phyloP scores from a whole-genome alignment of 2,888 invertebrate species.

The Belgica antarctica region DNA sequence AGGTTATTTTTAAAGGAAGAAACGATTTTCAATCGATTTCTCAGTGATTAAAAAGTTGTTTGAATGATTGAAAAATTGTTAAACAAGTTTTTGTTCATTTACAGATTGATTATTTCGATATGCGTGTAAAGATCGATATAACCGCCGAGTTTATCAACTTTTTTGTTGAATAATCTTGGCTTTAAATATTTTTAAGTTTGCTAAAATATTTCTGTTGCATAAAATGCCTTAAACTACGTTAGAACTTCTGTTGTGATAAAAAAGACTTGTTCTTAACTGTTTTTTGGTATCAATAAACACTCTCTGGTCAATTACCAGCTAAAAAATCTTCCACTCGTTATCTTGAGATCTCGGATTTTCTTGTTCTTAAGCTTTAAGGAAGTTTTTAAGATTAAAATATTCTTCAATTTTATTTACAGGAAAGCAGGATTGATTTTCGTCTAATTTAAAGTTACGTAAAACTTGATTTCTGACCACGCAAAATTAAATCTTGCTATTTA shows the following conservation, averaged over 20 bases:
- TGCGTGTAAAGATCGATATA: constrained; percentile 16
- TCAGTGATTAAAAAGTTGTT: too few relatives aligned
- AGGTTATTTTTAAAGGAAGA: not conserved
- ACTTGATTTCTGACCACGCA: constrained; percentile 28
- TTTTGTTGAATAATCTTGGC: not conserved
- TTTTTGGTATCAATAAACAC: constrained; percentile 8
- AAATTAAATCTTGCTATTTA: constrained; percentile 17
- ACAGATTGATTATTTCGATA: constrained; percentile 1
- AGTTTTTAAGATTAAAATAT: not conserved
- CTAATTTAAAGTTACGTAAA: constrained; percentile 19
- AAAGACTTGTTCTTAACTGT: constrained; percentile 8
- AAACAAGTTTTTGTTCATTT: not conserved
- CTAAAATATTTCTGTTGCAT: constrained; percentile 7
- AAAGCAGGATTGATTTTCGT: constrained; percentile 4
- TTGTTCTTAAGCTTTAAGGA: constrained; percentile 8
- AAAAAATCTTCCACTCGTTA: constrained; percentile 17
- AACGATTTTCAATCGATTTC: not conserved
- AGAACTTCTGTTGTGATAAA: constrained; percentile 27
- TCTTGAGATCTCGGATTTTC: constrained; percentile 18
- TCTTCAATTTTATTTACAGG: constrained; percentile 5
- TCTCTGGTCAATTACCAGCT: not conserved
- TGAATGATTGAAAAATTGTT: not conserved
- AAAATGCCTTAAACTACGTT: not conserved
- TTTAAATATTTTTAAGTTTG: not conserved
- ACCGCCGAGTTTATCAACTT: not conserved